These are phyloP conservation scores for Eurois occulta DNA, from an alignment of 2,888 invertebrate species.

Conservation along the genomic window DNA sequence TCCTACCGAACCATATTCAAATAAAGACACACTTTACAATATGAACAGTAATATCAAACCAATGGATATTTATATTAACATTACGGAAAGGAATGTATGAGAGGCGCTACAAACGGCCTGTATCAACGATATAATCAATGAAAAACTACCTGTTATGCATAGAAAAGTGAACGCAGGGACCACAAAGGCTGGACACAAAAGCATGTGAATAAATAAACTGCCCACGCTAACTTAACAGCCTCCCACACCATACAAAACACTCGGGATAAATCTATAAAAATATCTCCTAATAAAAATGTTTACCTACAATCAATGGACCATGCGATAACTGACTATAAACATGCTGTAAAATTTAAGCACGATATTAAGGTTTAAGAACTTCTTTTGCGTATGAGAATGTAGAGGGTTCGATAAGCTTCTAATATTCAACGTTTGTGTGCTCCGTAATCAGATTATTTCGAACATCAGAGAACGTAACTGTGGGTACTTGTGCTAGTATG, in stretches of 20 bases:
- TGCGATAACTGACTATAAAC: conserved; percentile 74
- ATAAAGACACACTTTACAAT: conserved; percentile 55
- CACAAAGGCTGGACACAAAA: conserved; percentile 78
- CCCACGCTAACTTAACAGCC: conserved; percentile 82
- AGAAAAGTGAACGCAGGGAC: conserved; percentile 77
- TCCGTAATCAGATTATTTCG: conserved; percentile 53
- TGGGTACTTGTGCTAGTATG: conserved; percentile 9
- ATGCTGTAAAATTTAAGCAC: conserved; percentile 64
- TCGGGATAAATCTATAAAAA: conserved; percentile 83
- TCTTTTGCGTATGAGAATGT: conserved; percentile 62
- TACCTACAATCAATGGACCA: conserved; percentile 72
- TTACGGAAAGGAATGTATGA: conserved; percentile 52
- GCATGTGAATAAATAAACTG: conserved; percentile 84
- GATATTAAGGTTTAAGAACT: conserved; percentile 70
- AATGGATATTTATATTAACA: conserved; percentile 63
- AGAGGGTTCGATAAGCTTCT: conserved; percentile 54
- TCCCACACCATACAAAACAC: conserved; percentile 83
- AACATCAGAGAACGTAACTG: conserved; percentile 23
- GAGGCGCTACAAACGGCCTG: conserved; percentile 70
- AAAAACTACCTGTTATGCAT: conserved; percentile 81
- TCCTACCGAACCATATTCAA: conserved; percentile 41
- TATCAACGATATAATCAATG: conserved; percentile 80
- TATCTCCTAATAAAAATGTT: conserved; percentile 82
- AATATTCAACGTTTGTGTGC: conserved; percentile 48
- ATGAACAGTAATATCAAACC: conserved; percentile 43